These are phyloP conservation scores for Axinella damicornis DNA, from an alignment of 37 sponge, comb jelly and placozoan genomes.

Conservation along the genomic window DNA sequence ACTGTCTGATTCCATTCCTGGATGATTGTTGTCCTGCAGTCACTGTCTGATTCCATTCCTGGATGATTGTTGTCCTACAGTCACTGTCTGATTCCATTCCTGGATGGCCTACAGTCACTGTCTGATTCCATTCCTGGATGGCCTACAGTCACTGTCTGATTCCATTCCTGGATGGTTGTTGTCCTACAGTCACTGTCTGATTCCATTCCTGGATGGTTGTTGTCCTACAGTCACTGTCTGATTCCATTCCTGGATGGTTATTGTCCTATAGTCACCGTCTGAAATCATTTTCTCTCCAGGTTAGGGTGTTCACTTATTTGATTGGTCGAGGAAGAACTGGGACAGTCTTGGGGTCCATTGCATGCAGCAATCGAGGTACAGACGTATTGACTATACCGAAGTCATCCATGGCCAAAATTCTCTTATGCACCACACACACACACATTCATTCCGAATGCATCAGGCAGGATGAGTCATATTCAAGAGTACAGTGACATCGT, in stretches of 20 bases:
- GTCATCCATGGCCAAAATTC: too few species aligned
- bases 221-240: too few species aligned
- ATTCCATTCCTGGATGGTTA: too few species aligned
- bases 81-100: too few species aligned
- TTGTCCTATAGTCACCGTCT: neutral
- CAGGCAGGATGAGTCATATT: neutral
- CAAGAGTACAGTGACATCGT: constrained; percentile 1
- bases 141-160: too few species aligned
- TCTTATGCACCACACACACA: neutral
- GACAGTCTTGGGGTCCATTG: neutral
- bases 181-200: too few species aligned
- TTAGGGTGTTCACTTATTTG: constrained; percentile 8
- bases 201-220: too few species aligned
- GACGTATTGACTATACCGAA: too few species aligned
- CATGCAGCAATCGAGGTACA: constrained; percentile 18
- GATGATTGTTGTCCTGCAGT: too few species aligned
- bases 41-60: neutral
- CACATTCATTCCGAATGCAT: neutral
- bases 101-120: too few species aligned
- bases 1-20: neutral
- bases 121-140: too few species aligned
- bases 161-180: neutral
- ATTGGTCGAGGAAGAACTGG: neutral
- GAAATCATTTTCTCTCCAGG: neutral
- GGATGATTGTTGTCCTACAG: too few species aligned